Evolutionary conservation across 2,888 invertebrate species (phyloP), one percentile per base, ranked within the genome.

Genomic region (Phrixothrix hirtus): DNA sequence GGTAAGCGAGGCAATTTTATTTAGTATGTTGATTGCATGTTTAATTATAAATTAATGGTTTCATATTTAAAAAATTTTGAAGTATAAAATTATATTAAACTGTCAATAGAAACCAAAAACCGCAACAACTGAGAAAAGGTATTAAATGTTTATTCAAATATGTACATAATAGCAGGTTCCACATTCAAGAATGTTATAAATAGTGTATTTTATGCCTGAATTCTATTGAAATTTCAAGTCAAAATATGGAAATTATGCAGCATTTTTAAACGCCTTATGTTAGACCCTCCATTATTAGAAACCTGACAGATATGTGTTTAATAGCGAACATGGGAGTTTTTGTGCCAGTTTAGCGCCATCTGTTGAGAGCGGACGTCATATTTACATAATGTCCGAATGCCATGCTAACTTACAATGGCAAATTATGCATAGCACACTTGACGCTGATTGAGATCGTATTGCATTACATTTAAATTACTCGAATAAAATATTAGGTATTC

Each of bases 351-450:
- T 56, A 62, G 57, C 66, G 64, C 67, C 71, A 70, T 69, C 67
- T 70, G 69, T 59, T 57, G 38, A 31, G 41, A 49, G 35, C 43
- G 44, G 48, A 62, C 57, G 47, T 51, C 45, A 27, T 44, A 72
- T 72, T 71, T 71, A 62, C 71, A 70, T 72, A 72, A 71, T 71
- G 67, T 66, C 68, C 68, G 61, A 69, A 69, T 66, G 66, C 66
- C 68, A 67, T 64, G 69, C 66, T 63, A 67, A 68, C 63, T 68
- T 67, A 63, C 61, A 62, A 61, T 49, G 58, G 55, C 63, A 58
- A 63, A 70, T 70, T 68, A 69, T 70, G 65, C 67, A 65, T 64
- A 65, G 58, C 65, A 63, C 63, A 67, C 66, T 70, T 69, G 69
- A 68, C 67, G 65, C 63, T 67, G 69, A 71, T 70, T 69, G 68